These are phyloP conservation scores for Pterobdella sp. DNA, from an alignment of 2,888 invertebrate species.

Conservation along the genomic window DNA sequence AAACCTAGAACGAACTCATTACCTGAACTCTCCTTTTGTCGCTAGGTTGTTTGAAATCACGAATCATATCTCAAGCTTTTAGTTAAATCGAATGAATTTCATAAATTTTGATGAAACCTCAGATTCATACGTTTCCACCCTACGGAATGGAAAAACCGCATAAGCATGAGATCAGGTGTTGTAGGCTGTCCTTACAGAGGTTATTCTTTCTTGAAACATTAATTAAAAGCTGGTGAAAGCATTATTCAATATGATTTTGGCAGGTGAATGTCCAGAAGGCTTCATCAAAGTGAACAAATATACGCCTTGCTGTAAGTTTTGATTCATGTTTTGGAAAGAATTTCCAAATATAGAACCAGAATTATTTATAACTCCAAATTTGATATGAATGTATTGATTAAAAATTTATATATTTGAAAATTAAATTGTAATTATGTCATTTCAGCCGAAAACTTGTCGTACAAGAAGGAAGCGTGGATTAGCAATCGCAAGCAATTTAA, in stretches of 20 bases:
- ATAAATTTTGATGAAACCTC: too few relatives aligned
- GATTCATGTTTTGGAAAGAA: too few relatives aligned
- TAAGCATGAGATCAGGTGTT: constrained; percentile 54
- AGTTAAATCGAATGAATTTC: too few relatives aligned
- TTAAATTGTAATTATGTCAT: not conserved
- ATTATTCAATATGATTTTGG: not conserved
- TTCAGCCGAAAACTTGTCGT: constrained; percentile 55
- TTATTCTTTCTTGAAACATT: constrained; percentile 27
- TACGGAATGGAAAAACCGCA: constrained; percentile 53
- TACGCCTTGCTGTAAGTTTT: constrained; percentile 54
- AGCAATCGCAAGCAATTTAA: constrained; percentile 53
- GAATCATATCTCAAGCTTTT: too few relatives aligned
- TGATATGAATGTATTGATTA: not conserved
- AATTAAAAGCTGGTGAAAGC: not conserved
- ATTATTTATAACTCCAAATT: not conserved
- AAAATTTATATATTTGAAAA: not conserved
- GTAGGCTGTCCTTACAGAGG: constrained; percentile 54
- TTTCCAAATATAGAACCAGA: not conserved
- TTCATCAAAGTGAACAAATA: constrained; percentile 54
- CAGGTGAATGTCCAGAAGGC: constrained; percentile 52
- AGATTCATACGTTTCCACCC: constrained; percentile 54
- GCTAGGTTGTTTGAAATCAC: too few relatives aligned
- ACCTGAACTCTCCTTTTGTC: constrained; percentile 55
- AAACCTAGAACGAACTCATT: constrained; percentile 53
- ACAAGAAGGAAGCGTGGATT: constrained; percentile 54